Conservation (phyloP, 2,888 invertebrate species). For the Proisotoma minuta region DNA sequence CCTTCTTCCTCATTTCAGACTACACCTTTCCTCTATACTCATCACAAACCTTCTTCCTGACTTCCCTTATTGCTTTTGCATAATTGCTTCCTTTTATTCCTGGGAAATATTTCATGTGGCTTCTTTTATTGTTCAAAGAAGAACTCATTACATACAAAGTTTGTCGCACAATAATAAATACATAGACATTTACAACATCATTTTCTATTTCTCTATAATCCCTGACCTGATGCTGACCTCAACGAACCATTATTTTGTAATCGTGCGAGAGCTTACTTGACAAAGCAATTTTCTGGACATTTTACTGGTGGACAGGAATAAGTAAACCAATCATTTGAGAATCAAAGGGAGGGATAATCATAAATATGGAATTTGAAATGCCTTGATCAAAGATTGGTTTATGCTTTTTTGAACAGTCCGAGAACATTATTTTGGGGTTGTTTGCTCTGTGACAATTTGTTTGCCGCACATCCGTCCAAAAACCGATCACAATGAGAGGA, state of each 20-base stretch:
- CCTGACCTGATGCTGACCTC: slow-evolving; percentile 35
- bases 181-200: background rate
- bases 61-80: background rate
- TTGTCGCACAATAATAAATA: background rate
- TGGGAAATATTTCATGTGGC: background rate
- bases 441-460: background rate
- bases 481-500: slow-evolving; percentile 9
- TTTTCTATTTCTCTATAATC: slow-evolving; percentile 16
- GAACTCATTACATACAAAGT: background rate
- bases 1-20: too few species aligned
- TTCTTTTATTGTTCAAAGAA: background rate
- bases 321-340: background rate
- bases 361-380: too few species aligned
- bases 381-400: too few species aligned
- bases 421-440: background rate
- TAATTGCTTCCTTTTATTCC: slow-evolving; percentile 1
- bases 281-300: slow-evolving; percentile 9
- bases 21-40: background rate
- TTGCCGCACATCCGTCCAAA: slow-evolving; percentile 11
- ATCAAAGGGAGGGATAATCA: background rate
- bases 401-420: background rate
- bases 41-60: background rate
- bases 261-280: slow-evolving; percentile 6
- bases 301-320: background rate
- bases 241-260: slow-evolving; percentile 23